Percentiles rank a stretch among this genome's conserved stretches.
Evolutionary conservation across 1,140 invertebrate genomes (phyloP).

Genomic region (Triops cancriformis): DNA sequence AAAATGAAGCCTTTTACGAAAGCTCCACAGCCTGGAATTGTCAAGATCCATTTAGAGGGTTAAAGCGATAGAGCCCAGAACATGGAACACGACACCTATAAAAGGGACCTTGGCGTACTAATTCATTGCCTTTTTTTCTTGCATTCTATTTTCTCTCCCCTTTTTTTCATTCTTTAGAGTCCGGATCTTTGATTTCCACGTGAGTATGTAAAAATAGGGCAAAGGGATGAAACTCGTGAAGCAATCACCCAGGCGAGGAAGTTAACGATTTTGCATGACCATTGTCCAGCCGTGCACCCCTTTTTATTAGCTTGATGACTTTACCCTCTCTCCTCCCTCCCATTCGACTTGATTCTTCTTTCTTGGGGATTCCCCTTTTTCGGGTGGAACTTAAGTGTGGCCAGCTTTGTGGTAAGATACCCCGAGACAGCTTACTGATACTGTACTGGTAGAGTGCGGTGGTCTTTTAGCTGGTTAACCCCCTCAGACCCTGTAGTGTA

Average conservation of each 20-base stretch:
- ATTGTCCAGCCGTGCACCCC: slow-evolving; percentile 1
- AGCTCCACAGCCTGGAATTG: neutral
- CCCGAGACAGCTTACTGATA: neutral
- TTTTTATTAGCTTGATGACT: slow-evolving; percentile 14
- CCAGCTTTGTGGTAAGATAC: slow-evolving; percentile 2
- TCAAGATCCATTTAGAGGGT: neutral
- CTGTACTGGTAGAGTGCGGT: neutral
- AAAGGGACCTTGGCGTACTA: neutral
- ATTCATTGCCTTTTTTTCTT: neutral
- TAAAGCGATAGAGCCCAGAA: neutral
- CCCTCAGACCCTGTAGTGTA: neutral
- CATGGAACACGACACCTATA: neutral
- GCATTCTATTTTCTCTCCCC: neutral
- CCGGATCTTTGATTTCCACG: neutral
- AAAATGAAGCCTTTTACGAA: too few species aligned
- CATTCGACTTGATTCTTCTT: neutral
- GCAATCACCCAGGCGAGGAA: neutral
- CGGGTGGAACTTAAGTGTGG: neutral
- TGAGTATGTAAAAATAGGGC: slow-evolving; percentile 4
- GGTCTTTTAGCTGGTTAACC: neutral
- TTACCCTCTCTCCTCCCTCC: slow-evolving; percentile 2
- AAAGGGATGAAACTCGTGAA: neutral
- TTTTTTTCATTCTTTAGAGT: neutral
- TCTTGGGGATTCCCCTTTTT: neutral
- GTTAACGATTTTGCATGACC: slow-evolving; percentile 13